These are phyloP conservation scores for Unio pictorum DNA, from an alignment of 2,888 invertebrate species.

Conservation along the genomic window DNA sequence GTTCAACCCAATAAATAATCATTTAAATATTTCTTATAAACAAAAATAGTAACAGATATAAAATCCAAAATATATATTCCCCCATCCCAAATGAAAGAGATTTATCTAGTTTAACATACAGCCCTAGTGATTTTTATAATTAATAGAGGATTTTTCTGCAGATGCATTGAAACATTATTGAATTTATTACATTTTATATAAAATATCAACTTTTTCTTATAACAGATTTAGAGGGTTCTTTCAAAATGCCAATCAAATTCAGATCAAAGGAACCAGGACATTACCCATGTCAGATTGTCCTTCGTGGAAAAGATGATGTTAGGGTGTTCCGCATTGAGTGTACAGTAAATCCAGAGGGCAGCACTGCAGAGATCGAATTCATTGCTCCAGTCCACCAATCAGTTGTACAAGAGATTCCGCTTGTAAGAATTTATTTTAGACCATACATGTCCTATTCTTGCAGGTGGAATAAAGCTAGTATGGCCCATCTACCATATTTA, in stretches of 20 bases:
- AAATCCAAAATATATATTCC: too few relatives aligned
- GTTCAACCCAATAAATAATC: too few relatives aligned
- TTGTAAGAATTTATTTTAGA: constrained; percentile 55
- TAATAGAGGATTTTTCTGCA: too few relatives aligned
- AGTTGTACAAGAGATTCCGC: constrained; percentile 68
- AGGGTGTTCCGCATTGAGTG: constrained; percentile 69
- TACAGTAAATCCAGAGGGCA: constrained; percentile 67
- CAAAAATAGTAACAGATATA: too few relatives aligned
- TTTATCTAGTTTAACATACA: too few relatives aligned
- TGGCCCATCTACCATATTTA: neutral
- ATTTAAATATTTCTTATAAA: too few relatives aligned
- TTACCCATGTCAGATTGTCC: constrained; percentile 62
- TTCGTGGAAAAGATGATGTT: constrained; percentile 65
- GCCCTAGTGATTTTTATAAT: too few relatives aligned
- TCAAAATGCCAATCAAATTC: constrained; percentile 67
- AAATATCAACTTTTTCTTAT: neutral
- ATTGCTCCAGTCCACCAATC: constrained; percentile 66
- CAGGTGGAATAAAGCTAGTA: too few relatives aligned
- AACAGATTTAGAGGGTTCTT: constrained; percentile 41
- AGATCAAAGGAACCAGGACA: constrained; percentile 64
- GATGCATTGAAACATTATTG: too few relatives aligned
- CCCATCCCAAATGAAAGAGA: too few relatives aligned
- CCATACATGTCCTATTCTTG: neutral
- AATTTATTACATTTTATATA: too few relatives aligned
- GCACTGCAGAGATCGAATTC: constrained; percentile 67